These are phyloP conservation scores for Neoniphon sammara DNA, from an alignment of 2,797 vertebrate genomes.

Conservation along the genomic window DNA sequence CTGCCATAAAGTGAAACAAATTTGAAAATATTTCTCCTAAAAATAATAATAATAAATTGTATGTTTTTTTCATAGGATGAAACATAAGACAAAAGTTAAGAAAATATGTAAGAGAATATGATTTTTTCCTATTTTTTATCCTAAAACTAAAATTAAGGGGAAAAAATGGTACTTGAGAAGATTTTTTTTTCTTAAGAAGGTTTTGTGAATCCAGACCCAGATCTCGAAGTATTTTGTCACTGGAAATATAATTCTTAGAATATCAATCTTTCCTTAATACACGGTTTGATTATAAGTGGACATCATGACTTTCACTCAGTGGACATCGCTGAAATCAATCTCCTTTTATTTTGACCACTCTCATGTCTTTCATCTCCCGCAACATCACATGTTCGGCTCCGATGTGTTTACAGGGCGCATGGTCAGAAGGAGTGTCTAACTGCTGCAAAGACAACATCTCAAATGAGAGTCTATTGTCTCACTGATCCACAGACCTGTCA, in stretches of 20 bases:
- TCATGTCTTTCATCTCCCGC: background rate
- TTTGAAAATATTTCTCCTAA: too few species aligned
- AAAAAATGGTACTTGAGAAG: too few species aligned
- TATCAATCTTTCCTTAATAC: background rate
- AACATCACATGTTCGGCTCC: background rate
- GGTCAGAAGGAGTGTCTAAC: slow-evolving; percentile 43
- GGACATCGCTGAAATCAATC: background rate
- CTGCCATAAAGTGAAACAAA: too few species aligned
- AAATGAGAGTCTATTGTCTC: slow-evolving; percentile 43
- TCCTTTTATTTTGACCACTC: background rate
- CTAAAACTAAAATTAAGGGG: too few species aligned
- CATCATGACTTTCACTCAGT: too few species aligned
- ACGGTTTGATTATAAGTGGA: too few species aligned
- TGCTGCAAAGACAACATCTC: slow-evolving; percentile 39
- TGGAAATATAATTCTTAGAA: background rate
- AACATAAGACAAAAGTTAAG: background rate
- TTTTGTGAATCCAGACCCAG: too few species aligned
- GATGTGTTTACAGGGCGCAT: background rate
- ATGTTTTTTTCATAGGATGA: too few species aligned
- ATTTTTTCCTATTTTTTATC: too few species aligned
- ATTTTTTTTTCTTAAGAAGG: too few species aligned
- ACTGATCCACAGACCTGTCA: slow-evolving; percentile 65
- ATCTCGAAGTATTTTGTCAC: background rate
- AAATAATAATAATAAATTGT: too few species aligned
- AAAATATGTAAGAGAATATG: background rate